Evolutionary conservation across 2,888 invertebrate species (phyloP), one percentile per base, ranked within the genome.

Genomic region (Anagyrus pseudococci): DNA sequence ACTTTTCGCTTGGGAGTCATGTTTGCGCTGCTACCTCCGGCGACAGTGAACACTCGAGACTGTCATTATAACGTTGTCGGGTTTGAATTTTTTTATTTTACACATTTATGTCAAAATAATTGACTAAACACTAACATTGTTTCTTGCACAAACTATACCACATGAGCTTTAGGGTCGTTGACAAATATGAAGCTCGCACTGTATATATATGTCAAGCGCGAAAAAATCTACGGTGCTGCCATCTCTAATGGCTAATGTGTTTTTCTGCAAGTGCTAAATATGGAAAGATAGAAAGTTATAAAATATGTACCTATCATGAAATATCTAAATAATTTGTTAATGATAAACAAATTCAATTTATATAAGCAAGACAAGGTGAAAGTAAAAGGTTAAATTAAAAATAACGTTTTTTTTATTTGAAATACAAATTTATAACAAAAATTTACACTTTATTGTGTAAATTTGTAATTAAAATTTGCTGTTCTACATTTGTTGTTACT

Each of bases 1-100:
- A 76, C 79, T 73, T 79, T 79, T 63, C 79, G 75, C 71, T 79
- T 79, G 8, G 79, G 79, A 59, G 78, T 79, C 79, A 79, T 79
- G 65, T 68, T 74, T 64, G 54, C 54, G 61, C 40, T 64, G 62
- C 60, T 68, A 67, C 59, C 68, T 68, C 61, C 41, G 50, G 40
- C 17, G 33, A 49, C 33, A 19, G 48, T 57, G 56, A 58, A 56
- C 48, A 60, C 55, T 62, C 61, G 43, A 23, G 54, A 63, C 59
- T 33, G 52, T 47, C 66, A 61, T 67, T 48, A 57, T 62, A 57
- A 37, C 17, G 48, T 48, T 58, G 64, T 68, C 62, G 58, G 48
- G 52, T 62, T 58, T 58, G 37, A 37, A 54, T 52, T 26, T 20
- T 37, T 50, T 62, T 20, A 56, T 62, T 62, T 55, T 58, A 58